Base-by-base conservation (phyloP, 35 echinoderm and acorn worm genomes). In the Heliocidaris erythrogramma region DNA sequence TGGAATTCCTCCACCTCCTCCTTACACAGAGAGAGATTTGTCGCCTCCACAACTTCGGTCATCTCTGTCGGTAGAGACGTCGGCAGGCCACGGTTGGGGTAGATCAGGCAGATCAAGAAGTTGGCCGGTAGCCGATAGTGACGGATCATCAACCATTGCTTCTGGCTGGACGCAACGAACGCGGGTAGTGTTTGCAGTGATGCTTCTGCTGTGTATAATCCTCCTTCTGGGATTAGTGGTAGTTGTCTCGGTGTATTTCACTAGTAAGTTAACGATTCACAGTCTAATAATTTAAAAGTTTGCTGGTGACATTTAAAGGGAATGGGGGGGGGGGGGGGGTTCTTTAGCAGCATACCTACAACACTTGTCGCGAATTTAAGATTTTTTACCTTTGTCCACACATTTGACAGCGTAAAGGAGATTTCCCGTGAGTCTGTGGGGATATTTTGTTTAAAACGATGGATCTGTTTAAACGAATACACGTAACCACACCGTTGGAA, bases 161-260 rank as follows among this genome's bases (percentile, higher is more conserved):
- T 10, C 91, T n/a, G 49, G 91, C 5, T 92, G 91, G 91, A 52
- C 91, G 29, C 91, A 48, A 30, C 49, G 91, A 29, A 92, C 91
- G 13, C 91, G 91, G 8, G 91, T 92, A 4, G 49, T 92, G 12
- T 92, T 92, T n/a, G 91, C 91, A 12, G 91, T 92, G 12, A 92
- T 92, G 91, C 91, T 92, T 48, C 49, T 92, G 21, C 91, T 92
- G 8, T 92, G 91, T 29, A 59, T 92, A 9, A 11, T 92, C 27
- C 49, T 92, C 47, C 91, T 92, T 30, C 49, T 92, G 31, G 91
- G 17, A 30, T 59, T 92, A 30, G 91, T 92, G 9, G n/a, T 92
- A 3, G 91, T 92, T 24, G 91, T 92, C 50, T 10, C n/a, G 16
- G 1, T 92, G 10, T 92, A 92, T 92, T 92, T 92, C 30, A 92